A percentile compares a stretch with the other conserved stretches of the same genome.
Evolutionary conservation across 2,797 vertebrate genomes (phyloP).

Genomic region (Sebastolobus altivelis): DNA sequence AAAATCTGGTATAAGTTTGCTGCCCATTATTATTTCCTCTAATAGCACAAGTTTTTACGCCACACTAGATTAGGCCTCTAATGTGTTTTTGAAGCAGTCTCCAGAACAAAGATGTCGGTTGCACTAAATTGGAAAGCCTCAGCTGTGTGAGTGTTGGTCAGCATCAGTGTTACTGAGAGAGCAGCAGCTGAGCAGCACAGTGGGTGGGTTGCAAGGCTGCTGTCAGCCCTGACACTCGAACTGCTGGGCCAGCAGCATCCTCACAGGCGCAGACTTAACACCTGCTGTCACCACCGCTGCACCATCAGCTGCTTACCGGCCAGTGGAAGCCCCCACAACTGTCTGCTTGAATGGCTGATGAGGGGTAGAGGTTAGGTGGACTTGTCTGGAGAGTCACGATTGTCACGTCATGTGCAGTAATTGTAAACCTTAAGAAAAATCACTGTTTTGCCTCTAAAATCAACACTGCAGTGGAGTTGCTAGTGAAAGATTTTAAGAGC

Average conservation of each 20-base stretch:
- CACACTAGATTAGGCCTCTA: not conserved
- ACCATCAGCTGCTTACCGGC: slow-evolving; percentile 61
- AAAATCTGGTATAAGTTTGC: not conserved
- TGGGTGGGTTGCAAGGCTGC: slow-evolving; percentile 45
- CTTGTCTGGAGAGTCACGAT: not conserved
- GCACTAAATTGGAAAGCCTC: slow-evolving; percentile 12
- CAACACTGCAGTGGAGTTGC: not conserved
- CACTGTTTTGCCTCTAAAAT: not conserved
- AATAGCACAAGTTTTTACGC: not conserved
- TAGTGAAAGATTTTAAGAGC: slow-evolving; percentile 1
- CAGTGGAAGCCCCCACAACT: slow-evolving; percentile 39
- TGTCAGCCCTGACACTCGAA: slow-evolving; percentile 63
- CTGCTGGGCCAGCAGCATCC: slow-evolving; percentile 69
- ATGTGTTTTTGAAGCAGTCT: not conserved
- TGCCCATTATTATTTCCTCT: not conserved
- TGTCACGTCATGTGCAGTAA: slow-evolving; percentile 13
- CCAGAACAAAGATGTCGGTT: not conserved
- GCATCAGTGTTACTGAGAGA: slow-evolving; percentile 28
- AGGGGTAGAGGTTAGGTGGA: not conserved
- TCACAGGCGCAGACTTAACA: slow-evolving; percentile 28
- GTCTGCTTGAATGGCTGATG: slow-evolving; percentile 41
- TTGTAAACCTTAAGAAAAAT: not conserved
- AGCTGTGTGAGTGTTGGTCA: slow-evolving; percentile 13
- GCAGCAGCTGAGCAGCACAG: slow-evolving; percentile 43
- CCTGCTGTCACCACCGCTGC: slow-evolving; percentile 59